Conservation (phyloP, 64 coral and sea anemone genomes). For the Catalaphyllia jardinei region DNA sequence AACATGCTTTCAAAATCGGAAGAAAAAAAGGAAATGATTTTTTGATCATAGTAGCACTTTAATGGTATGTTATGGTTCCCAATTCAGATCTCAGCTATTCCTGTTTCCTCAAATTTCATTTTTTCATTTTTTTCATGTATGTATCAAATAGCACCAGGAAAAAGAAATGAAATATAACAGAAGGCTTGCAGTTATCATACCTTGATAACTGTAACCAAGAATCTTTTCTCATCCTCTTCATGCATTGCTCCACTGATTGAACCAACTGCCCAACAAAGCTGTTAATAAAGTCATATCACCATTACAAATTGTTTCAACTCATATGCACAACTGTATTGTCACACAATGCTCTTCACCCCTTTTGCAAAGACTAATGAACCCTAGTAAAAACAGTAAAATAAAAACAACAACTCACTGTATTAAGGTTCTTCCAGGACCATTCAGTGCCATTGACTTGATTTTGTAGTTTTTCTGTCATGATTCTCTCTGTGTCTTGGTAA, state of each 20-base stretch:
- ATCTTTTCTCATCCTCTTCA: slow-evolving; percentile 98
- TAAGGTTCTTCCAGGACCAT: slow-evolving; percentile 99
- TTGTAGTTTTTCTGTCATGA: slow-evolving; percentile 98
- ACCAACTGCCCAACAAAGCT: slow-evolving; percentile 98
- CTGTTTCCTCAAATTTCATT: neutral
- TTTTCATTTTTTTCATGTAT: too few species aligned
- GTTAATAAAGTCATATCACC: neutral
- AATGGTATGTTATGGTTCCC: too few species aligned
- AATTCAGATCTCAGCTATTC: too few species aligned
- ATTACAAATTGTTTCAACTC: neutral
- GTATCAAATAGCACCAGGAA: neutral
- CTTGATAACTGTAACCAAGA: slow-evolving; percentile 98
- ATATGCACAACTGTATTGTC: too few species aligned
- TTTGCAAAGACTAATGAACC: neutral
- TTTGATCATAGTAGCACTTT: too few species aligned
- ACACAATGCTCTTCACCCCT: neutral
- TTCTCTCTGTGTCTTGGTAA: slow-evolving; percentile 95
- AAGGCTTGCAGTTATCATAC: slow-evolving; percentile 8
- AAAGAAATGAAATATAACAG: neutral
- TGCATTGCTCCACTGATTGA: slow-evolving; percentile 99
- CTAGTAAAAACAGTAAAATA: neutral
- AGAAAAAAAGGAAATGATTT: too few species aligned
- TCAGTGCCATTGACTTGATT: slow-evolving; percentile 95
- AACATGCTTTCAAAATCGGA: too few species aligned
- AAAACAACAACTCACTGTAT: slow-evolving; percentile 74